Conservation (phyloP, 2,888 invertebrate genomes). For the Rhagium mordax region DNA sequence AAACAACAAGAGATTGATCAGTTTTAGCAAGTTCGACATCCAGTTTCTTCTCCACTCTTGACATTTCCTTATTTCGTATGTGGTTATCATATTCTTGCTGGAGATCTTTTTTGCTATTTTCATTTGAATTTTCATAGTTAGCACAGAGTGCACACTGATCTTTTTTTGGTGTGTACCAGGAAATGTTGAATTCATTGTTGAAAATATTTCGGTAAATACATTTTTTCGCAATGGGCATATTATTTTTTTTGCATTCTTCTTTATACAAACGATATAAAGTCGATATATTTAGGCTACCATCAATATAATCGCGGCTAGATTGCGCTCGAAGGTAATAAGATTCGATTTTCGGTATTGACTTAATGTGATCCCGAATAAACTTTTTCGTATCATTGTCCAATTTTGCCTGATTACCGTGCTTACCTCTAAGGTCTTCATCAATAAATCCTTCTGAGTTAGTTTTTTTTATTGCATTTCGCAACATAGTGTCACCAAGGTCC, state of each 20-base stretch:
- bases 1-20: not conserved
- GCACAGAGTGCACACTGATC: not conserved
- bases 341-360: constrained; percentile 20
- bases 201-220: not conserved
- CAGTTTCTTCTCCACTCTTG: not conserved
- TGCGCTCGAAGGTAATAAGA: constrained; percentile 38
- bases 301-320: constrained; percentile 33
- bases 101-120: not conserved
- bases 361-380: constrained; percentile 2
- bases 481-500: not conserved
- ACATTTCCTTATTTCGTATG: not conserved
- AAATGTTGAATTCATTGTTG: not conserved
- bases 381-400: not conserved
- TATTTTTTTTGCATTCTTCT: constrained; percentile 13
- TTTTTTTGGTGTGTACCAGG: not conserved
- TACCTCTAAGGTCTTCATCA: not conserved
- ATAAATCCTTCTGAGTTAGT: constrained; percentile 2
- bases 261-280: constrained; percentile 34
- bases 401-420: not conserved
- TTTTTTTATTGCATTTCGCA: not conserved
- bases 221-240: constrained; percentile 20
- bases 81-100: not conserved
- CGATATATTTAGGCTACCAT: constrained; percentile 33
- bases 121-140: not conserved
- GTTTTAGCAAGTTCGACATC: not conserved